Conservation (phyloP, 2,113 vertebrate species). For the Sciurus niger region DNA sequence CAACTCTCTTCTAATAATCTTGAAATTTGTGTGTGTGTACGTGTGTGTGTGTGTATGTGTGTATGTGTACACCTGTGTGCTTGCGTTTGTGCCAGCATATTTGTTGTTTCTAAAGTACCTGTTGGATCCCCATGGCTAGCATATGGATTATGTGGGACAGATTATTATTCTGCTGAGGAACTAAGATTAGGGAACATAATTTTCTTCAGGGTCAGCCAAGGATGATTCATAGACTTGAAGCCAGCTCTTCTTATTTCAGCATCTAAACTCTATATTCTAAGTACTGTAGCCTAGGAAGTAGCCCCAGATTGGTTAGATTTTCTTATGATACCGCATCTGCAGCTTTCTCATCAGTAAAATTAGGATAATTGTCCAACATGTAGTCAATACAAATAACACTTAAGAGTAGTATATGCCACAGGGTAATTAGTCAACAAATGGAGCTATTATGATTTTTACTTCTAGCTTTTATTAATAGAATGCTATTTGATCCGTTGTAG, state of each 20-base stretch:
- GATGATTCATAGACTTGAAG: neutral
- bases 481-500: neutral
- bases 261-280: neutral
- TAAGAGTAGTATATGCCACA: neutral
- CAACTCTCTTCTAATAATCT: neutral
- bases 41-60: neutral
- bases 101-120: neutral
- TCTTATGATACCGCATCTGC: neutral
- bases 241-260: neutral
- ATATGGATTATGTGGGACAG: neutral
- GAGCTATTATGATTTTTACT: neutral
- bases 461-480: constrained; percentile 11
- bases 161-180: neutral
- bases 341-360: neutral
- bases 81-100: no score
- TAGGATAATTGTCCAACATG: neutral
- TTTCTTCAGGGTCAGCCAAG: neutral
- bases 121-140: neutral
- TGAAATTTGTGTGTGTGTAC: neutral
- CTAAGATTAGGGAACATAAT: neutral
- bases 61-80: no score
- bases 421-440: neutral
- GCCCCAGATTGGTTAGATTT: neutral
- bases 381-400: neutral
- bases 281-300: neutral